Evolutionary conservation across 2,797 vertebrate species (phyloP).

Genomic region (Okamejei kenojei): DNA sequence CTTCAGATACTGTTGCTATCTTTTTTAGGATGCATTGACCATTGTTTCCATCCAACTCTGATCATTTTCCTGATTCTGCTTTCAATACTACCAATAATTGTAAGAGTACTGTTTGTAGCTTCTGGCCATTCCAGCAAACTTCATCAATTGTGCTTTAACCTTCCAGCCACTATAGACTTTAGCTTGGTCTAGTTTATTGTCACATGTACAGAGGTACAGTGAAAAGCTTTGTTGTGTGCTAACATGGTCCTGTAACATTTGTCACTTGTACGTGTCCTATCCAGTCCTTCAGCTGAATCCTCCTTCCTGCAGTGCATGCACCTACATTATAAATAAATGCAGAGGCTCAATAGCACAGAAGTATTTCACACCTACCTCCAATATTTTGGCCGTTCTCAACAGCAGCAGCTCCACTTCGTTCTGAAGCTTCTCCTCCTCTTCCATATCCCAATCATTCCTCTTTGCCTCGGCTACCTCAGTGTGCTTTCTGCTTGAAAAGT

Average conservation of each 20-base stretch:
- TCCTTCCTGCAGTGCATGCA: not conserved
- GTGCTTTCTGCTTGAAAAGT: not conserved
- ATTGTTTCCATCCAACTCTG: not conserved
- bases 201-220: too few relatives aligned
- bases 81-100: not conserved
- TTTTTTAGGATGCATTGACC: not conserved
- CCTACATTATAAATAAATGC: not conserved
- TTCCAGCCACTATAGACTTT: not conserved
- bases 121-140: not conserved
- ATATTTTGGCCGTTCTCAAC: constrained; percentile 52
- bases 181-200: not conserved
- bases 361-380: constrained; percentile 48
- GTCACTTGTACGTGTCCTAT: not conserved
- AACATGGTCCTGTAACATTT: not conserved
- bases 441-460: constrained; percentile 54
- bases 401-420: constrained; percentile 56
- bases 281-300: not conserved
- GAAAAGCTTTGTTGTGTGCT: too few relatives aligned
- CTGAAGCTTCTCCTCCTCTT: constrained; percentile 55
- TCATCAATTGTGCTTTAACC: not conserved
- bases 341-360: not conserved
- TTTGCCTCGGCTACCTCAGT: not conserved
- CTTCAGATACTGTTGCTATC: not conserved
- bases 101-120: not conserved
- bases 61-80: not conserved